Base-by-base conservation (phyloP, 2,888 invertebrate species). In the Gortyna flavago region DNA sequence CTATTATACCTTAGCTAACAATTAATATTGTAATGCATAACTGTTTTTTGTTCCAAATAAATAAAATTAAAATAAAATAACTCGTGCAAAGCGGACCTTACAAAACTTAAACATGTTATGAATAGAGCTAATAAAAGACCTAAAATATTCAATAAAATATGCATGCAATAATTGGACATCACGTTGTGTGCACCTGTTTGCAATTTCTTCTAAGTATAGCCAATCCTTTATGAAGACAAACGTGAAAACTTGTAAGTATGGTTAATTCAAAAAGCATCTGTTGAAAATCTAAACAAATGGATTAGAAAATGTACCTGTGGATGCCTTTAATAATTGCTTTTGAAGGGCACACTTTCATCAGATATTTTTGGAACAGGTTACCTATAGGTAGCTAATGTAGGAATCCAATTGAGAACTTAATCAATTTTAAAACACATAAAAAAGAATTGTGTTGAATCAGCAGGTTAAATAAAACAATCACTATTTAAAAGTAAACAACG, bases 401-500 rank as follows among this genome's bases (percentile, higher is more conserved):
- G 13, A 29, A 7, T 29, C 13, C 4, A 25, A 11, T 54, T 11
- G 13, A 44, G n/a, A 11, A 11, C 9, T 1, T n/a, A 54, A 54
- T 54, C 0, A 16, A 44, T 44, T 44, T 16, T 44, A 44, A n/a
- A 57, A n/a, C 11, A 57, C 11, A n/a, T 57, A 11, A 0, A n/a
- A n/a, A n/a, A n/a, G n/a, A n/a, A 11, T 54, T 4, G n/a, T 57
- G 4, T 68, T 32, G 25, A 25, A 51, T 18, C n/a, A 25, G 38
- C 35, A 59, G 1, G 18, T 38, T 6, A 21, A 51, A 66, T 59
- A 16, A 25, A 79, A 51, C 25, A 21, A 70, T 2, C 13, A 41
- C 8, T 48, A 57, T 48, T 62, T 48, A 29, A 64, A 64, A 57
- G 6, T 35, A 48, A 57, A 68, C 32, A 82, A n/a, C 25, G 59